Percentiles rank a stretch among this genome's conserved stretches.
These are phyloP conservation scores for Thymelicus lineola DNA, from an alignment of 2,888 invertebrate species.

Conservation along the genomic window DNA sequence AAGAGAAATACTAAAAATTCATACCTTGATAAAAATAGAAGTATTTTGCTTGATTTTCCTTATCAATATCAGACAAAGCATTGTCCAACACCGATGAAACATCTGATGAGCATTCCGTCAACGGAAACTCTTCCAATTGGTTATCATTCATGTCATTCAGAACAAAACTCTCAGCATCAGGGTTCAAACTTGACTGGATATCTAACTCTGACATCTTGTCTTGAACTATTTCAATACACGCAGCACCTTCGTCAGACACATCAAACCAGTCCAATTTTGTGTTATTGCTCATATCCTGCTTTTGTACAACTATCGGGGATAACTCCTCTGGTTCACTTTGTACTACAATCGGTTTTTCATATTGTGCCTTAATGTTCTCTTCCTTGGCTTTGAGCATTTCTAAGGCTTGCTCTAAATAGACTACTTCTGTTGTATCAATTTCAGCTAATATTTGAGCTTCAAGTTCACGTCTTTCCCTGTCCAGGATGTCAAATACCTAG, in stretches of 20 bases:
- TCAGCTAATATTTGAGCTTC: conserved; percentile 87
- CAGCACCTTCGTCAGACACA: conserved; percentile 68
- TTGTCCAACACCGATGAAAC: conserved; percentile 49
- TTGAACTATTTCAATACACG: conserved; percentile 60
- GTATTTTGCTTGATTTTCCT: conserved; percentile 82
- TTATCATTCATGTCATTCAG: conserved; percentile 55
- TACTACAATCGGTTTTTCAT: conserved; percentile 50
- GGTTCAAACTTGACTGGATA: conserved; percentile 65
- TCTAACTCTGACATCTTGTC: conserved; percentile 57
- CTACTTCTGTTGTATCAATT: conserved; percentile 91
- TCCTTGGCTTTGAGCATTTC: conserved; percentile 86
- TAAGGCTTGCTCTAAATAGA: conserved; percentile 94
- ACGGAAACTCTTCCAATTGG: conserved; percentile 61
- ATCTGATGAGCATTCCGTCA: conserved; percentile 55
- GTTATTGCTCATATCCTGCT: conserved; percentile 57
- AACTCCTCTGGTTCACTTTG: conserved; percentile 50
- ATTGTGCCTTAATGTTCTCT: conserved; percentile 59
- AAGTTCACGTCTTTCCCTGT: conserved; percentile 90
- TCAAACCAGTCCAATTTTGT: conserved; percentile 76
- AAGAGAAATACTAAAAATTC: conserved; percentile 28
- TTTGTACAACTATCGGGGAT: conserved; percentile 63
- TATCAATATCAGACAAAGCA: conserved; percentile 65
- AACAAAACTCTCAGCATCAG: conserved; percentile 66
- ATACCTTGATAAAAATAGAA: conserved; percentile 94
- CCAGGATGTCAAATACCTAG: conserved; percentile 89